Evolutionary conservation across 92 coral and sea anemone species (phyloP), one percentile per base, ranked within the genome.

Genomic region (Zoanthus sansibaricus): DNA sequence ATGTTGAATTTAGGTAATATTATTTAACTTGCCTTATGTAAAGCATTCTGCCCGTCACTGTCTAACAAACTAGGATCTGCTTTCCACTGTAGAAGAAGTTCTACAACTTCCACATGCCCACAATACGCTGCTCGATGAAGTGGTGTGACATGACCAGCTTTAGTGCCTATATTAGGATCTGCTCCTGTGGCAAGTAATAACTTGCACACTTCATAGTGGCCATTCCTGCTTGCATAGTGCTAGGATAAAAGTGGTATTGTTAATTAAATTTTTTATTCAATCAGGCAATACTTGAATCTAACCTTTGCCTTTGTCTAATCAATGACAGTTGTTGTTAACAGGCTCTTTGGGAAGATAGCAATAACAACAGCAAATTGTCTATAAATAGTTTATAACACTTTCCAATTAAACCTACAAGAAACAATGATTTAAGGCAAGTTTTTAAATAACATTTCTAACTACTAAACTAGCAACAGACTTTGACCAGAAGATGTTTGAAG

Each of bases 221-320:
- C 98, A 89, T 91, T 92, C 18, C 98, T 91, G 89, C 98, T 89
- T 77, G 99, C 97, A 91, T 95, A 97, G 88, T 93, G 98, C 99
- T 97, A 32, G 6, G 32, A 76, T 30, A 13, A 87, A 55, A 46
- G 9, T 49, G 55, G 55, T 7, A 9, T 49, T 49, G 9, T 49
- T 49, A 7, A 49, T 7, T 48, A 48, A 48, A 7, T 7, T 49
- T 49, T 49, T 49, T 49, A 7, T 49, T 49, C 55, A 7, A 1
- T 49, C 1, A 49, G 12, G 55, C 42, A 37, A 37, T 37, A 37
- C 42, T 37, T 37, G 42, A 37, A 4, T 37, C 42, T 37, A 2
- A 37, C 42, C 42, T 37, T 25, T 0, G 4, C 42, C 42, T 37
- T 37, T 37, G 42, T 37, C 42, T 37, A 37, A 37, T 37, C 42